A percentile compares a stretch with the other conserved stretches of the same genome.
phyloP scores from a whole-genome alignment of 2,113 vertebrate species.

The Uria lomvia region DNA sequence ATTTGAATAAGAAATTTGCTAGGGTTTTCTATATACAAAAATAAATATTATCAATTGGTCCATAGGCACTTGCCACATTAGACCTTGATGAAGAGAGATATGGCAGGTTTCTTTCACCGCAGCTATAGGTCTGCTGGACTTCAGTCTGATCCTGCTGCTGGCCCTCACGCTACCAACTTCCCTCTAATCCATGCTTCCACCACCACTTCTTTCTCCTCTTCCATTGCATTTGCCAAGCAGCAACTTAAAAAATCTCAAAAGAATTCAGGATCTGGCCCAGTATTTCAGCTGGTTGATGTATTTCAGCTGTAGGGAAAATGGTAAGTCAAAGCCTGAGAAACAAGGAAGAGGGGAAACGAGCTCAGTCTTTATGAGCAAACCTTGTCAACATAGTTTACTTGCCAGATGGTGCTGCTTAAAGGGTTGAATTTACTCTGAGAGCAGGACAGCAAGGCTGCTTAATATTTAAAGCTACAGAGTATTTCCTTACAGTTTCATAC shows the following conservation, averaged over 20 bases:
- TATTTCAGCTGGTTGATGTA: not conserved
- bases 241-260: not conserved
- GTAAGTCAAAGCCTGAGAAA: not conserved
- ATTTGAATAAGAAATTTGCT: not conserved
- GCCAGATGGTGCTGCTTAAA: not conserved
- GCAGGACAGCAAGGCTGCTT: not conserved
- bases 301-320: conserved; percentile 2
- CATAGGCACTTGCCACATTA: not conserved
- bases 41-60: not conserved
- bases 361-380: not conserved
- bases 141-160: not conserved
- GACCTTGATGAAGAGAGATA: not conserved
- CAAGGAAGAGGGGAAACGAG: not conserved
- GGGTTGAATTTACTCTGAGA: not conserved
- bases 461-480: not conserved
- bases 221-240: not conserved
- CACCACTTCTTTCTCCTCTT: not conserved
- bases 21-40: not conserved
- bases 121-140: not conserved
- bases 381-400: not conserved
- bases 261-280: not conserved
- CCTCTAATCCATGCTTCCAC: not conserved
- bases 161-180: not conserved
- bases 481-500: not conserved
- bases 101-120: not conserved